phyloP scores from a whole-genome alignment of 2,888 invertebrate species.

The Pterobdella sp. region DNA sequence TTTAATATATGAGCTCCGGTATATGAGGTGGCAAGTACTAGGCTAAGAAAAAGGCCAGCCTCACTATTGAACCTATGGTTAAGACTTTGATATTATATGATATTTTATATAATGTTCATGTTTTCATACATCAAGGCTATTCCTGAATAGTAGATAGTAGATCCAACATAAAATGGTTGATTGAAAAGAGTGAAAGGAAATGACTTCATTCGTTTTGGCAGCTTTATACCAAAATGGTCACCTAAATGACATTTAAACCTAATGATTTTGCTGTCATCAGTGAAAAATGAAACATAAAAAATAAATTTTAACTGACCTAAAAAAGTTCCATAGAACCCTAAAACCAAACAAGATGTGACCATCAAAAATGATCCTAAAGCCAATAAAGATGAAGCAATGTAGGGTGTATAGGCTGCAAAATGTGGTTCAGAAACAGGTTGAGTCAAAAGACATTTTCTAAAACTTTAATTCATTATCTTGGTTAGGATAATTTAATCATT shows the following conservation, averaged over 20 bases:
- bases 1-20: not conserved
- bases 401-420: constrained; percentile 8
- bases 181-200: constrained; percentile 27
- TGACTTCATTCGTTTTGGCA: constrained; percentile 20
- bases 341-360: constrained; percentile 25
- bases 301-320: constrained; percentile 30
- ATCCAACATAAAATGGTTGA: constrained; percentile 24
- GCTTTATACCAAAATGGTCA: constrained; percentile 28
- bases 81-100: not conserved
- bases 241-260: constrained; percentile 10
- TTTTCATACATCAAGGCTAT: constrained; percentile 20
- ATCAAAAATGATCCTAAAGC: constrained; percentile 29
- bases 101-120: not conserved
- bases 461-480: not conserved
- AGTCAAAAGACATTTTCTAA: not conserved
- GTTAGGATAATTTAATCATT: not conserved
- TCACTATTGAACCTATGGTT: constrained; percentile 21
- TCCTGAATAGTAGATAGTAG: constrained; percentile 27
- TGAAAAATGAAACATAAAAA: not conserved
- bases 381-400: constrained; percentile 28
- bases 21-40: constrained; percentile 12
- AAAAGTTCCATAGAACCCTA: constrained; percentile 33
- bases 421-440: not conserved
- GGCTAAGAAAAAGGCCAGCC: constrained; percentile 17
- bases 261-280: not conserved